A percentile compares a stretch with the other conserved stretches of the same genome.
phyloP scores from a whole-genome alignment of 2,888 invertebrate genomes.

The Syrphus vitripennis region DNA sequence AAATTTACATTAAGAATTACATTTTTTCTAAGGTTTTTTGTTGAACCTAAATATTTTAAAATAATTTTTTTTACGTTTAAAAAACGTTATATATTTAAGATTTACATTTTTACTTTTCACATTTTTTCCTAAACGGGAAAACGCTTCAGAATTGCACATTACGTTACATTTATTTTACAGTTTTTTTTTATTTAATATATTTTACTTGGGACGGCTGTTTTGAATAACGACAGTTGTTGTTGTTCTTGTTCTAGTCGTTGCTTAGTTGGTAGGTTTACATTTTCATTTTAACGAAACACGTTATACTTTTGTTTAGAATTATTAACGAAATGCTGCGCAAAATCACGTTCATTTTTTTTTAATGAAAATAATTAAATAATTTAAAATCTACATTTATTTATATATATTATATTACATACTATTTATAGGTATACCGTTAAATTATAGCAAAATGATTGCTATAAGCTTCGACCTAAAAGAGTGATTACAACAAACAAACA shows the following conservation, averaged over 20 bases:
- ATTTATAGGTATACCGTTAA: constrained; percentile 25
- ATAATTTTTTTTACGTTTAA: neutral
- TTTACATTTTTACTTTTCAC: neutral
- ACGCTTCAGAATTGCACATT: constrained; percentile 58
- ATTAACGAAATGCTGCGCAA: constrained; percentile 63
- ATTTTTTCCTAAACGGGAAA: constrained; percentile 2
- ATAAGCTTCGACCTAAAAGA: constrained; percentile 14
- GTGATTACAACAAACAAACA: constrained; percentile 6
- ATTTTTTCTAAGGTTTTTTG: constrained; percentile 1
- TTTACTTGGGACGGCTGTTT: constrained; percentile 68
- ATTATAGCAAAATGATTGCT: constrained; percentile 2
- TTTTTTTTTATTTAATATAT: constrained; percentile 44
- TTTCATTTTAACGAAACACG: constrained; percentile 32
- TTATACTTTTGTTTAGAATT: constrained; percentile 2
- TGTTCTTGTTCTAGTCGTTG: neutral
- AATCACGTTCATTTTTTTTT: constrained; percentile 54
- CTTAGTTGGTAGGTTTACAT: constrained; percentile 26
- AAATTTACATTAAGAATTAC: constrained; percentile 38
- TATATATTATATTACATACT: constrained; percentile 42
- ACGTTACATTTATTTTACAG: constrained; percentile 24
- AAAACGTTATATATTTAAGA: constrained; percentile 33
- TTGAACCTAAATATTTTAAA: constrained; percentile 21
- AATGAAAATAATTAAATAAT: constrained; percentile 43
- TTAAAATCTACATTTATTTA: constrained; percentile 53
- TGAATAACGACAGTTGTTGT: constrained; percentile 46